Evolutionary conservation across 2,797 vertebrate genomes (phyloP).

Genomic region (Glyptemys insculpta): DNA sequence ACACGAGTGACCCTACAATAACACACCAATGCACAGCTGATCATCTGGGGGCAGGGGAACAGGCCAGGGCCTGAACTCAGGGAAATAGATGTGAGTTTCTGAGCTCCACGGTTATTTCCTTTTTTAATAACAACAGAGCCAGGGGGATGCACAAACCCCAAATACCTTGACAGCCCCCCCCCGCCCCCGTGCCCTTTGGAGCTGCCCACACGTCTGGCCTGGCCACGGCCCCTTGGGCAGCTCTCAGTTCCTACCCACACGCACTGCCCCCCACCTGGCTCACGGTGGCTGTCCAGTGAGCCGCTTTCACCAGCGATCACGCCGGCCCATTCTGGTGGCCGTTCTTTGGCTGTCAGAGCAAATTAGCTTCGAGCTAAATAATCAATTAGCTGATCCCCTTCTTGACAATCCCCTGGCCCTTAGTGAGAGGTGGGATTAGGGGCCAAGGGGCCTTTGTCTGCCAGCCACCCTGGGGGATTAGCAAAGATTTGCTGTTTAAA

Average conservation of each 20-base stretch:
- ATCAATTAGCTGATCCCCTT: constrained; percentile 89
- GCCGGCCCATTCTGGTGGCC: not conserved
- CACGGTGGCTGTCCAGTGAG: not conserved
- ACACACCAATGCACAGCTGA: not conserved
- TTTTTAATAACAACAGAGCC: not conserved
- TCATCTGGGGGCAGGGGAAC: not conserved
- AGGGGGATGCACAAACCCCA: not conserved
- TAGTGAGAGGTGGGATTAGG: constrained; percentile 87
- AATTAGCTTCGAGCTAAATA: constrained; percentile 90
- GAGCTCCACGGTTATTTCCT: not conserved
- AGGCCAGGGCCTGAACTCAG: not conserved
- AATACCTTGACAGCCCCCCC: not conserved
- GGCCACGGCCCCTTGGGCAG: not conserved
- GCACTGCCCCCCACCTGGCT: not conserved
- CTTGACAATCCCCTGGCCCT: constrained; percentile 75
- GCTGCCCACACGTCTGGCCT: not conserved
- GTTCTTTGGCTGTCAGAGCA: constrained; percentile 87
- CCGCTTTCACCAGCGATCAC: not conserved
- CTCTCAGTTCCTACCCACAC: not conserved
- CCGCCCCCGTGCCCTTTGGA: not conserved
- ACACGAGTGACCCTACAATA: no score
- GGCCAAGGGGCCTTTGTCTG: constrained; percentile 83
- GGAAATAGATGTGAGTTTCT: not conserved
- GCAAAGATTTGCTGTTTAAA: constrained; percentile 88
- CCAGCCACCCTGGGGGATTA: constrained; percentile 87